Evolutionary conservation across 2,888 invertebrate genomes (phyloP), one percentile per base, ranked within the genome.

Genomic region (Trichopria drosophilae): DNA sequence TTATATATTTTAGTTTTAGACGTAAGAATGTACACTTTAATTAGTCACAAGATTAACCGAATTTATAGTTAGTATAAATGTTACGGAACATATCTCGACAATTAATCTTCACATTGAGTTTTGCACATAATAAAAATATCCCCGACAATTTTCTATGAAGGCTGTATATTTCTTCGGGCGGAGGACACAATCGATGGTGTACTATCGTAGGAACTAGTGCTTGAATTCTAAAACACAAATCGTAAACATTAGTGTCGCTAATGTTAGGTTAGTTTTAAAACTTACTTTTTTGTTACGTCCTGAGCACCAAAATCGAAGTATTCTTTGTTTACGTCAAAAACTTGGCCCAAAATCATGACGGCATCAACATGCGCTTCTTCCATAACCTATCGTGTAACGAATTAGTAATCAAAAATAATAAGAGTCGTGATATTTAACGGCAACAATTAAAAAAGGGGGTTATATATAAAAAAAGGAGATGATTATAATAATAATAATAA

Each of bases 141-240:
- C 99, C 99, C 0, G 98, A 93, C 36, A 99, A 80, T 78, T 99
- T 99, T 51, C 98, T 82, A 73, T 99, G 99, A 15, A 99, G 80
- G 0, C 98, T 98, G 78, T 99, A 99, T 61, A 95, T 93, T 78
- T 99, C 98, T 75, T 98, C 97, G 0, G 99, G 99, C 0, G 99
- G 99, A 2, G 99, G 95, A 53, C 94, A 93, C 2, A 99, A 81
- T 16, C 98, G 81, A 70, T 99, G 94, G 34, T 87, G 86, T 42
- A 99, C 79, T 83, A 99, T 96, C 0, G 95, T 91, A 1, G 98
- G 98, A 2, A 97, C 90, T 15, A 93, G 76, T 4, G 85, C 79
- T 59, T 95, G 93, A 54, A 99, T 87, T 77, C 73, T 68, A 58
- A 28, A 63, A 62, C 23, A 13, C 53, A 13, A 43, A 48, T 18